phyloP scores from a whole-genome alignment of 1,140 invertebrate species.

The Trichonephila clavata region DNA sequence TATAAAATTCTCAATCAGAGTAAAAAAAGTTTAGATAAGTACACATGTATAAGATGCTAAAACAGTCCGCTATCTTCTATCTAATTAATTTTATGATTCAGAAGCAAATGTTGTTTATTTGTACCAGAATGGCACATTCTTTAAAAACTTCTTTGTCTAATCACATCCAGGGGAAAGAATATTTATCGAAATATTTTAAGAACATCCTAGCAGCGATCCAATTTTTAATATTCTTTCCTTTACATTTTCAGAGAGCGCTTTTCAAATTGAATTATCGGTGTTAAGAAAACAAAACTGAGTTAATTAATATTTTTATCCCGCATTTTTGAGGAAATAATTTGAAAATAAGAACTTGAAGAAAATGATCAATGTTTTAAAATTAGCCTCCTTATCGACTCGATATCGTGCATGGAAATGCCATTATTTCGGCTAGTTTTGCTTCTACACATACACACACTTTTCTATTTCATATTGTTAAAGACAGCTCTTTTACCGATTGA shows the following conservation, averaged over 20 bases:
- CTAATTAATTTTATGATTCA: not conserved
- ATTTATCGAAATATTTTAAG: not conserved
- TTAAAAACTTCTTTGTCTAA: not conserved
- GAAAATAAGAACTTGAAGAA: conserved; percentile 7
- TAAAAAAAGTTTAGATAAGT: too few relatives aligned
- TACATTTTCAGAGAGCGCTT: not conserved
- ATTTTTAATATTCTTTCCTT: conserved; percentile 9
- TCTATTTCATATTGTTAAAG: conserved; percentile 13
- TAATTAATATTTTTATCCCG: conserved; percentile 31
- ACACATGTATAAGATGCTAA: too few relatives aligned
- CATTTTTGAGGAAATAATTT: conserved; percentile 5
- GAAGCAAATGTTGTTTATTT: not conserved
- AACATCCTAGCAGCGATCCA: not conserved
- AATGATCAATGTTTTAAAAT: conserved; percentile 44
- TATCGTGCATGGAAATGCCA: conserved; percentile 61
- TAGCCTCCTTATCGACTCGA: conserved; percentile 57
- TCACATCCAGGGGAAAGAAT: not conserved
- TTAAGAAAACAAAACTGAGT: conserved; percentile 22
- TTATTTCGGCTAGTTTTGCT: conserved; percentile 44
- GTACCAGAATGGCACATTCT: not conserved
- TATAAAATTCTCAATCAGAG: too few relatives aligned
- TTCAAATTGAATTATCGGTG: conserved; percentile 6
- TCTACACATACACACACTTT: not conserved
- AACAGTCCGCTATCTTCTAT: too few relatives aligned
- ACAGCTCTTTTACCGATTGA: conserved; percentile 54